A percentile compares a stretch with the other conserved stretches of the same genome.
Evolutionary conservation across 1,140 invertebrate species (phyloP).

Genomic region (Conus betulinus): DNA sequence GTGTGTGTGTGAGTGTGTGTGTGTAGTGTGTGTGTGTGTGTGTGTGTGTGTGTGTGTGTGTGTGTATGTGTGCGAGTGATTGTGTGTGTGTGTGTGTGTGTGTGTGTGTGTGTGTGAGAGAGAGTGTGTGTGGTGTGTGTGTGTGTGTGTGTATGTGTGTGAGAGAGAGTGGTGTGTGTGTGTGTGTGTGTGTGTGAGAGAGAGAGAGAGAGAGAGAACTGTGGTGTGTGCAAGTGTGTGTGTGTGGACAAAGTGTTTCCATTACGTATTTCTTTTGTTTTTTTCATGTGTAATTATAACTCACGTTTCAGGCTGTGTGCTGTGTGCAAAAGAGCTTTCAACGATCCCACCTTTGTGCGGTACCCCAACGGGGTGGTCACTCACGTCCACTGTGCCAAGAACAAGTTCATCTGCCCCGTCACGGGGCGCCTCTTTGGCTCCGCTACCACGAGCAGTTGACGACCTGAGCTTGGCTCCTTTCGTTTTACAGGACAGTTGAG

Average conservation of each 20-base stretch:
- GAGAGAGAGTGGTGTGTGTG: too few relatives aligned
- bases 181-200: neutral
- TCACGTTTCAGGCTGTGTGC: slow-evolving; percentile 75
- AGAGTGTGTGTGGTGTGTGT: neutral
- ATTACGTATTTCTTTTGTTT: too few relatives aligned
- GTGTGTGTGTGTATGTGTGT: neutral
- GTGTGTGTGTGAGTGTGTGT: neutral
- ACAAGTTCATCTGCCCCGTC: slow-evolving; percentile 73
- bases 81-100: neutral
- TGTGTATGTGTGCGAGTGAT: neutral
- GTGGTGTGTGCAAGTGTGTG: neutral
- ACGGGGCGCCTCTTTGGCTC: slow-evolving; percentile 72
- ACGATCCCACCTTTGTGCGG: slow-evolving; percentile 74
- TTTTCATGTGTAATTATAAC: too few relatives aligned
- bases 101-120: neutral
- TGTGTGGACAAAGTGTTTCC: too few relatives aligned
- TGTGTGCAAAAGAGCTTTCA: slow-evolving; percentile 76
- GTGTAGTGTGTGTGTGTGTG: neutral
- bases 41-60: neutral
- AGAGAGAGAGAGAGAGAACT: neutral
- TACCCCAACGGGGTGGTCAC: slow-evolving; percentile 77
- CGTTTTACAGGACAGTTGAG: too few relatives aligned
- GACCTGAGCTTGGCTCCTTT: neutral
- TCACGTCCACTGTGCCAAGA: slow-evolving; percentile 76
- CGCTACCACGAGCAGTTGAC: slow-evolving; percentile 28